These are phyloP conservation scores for Folsomia manolachei DNA, from an alignment of 2,888 invertebrate species.

Conservation along the genomic window DNA sequence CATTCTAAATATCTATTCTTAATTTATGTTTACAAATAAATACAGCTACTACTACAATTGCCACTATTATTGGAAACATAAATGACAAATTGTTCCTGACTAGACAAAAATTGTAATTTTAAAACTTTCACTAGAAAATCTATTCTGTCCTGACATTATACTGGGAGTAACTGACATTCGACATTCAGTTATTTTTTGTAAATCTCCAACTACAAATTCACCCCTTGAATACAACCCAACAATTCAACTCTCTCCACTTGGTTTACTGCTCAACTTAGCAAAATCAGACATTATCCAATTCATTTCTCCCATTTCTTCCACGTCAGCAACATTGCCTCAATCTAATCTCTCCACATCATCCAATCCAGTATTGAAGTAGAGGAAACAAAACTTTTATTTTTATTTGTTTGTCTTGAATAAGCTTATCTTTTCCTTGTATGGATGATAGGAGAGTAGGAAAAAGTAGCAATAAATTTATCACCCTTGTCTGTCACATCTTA, in stretches of 20 bases:
- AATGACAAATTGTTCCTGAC: neutral
- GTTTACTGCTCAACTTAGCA: no score
- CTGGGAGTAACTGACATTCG: no score
- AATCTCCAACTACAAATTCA: no score
- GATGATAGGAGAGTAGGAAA: neutral
- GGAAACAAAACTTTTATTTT: neutral
- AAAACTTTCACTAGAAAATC: neutral
- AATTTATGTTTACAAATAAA: no score
- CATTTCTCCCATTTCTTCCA: neutral
- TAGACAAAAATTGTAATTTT: neutral
- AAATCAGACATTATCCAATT: neutral
- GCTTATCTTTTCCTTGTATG: neutral
- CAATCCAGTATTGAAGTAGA: no score
- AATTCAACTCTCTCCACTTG: neutral
- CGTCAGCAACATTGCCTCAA: neutral
- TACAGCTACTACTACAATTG: neutral
- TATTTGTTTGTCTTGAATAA: neutral
- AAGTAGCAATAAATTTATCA: conserved; percentile 5
- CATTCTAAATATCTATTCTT: no score
- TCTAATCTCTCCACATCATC: no score
- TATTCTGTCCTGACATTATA: neutral
- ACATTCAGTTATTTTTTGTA: no score
- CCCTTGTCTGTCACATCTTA: conserved; percentile 7
- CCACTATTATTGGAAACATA: neutral
- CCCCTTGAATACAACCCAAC: neutral